These are phyloP conservation scores for Verasper variegatus DNA, from an alignment of 2,113 vertebrate genomes.

Conservation along the genomic window DNA sequence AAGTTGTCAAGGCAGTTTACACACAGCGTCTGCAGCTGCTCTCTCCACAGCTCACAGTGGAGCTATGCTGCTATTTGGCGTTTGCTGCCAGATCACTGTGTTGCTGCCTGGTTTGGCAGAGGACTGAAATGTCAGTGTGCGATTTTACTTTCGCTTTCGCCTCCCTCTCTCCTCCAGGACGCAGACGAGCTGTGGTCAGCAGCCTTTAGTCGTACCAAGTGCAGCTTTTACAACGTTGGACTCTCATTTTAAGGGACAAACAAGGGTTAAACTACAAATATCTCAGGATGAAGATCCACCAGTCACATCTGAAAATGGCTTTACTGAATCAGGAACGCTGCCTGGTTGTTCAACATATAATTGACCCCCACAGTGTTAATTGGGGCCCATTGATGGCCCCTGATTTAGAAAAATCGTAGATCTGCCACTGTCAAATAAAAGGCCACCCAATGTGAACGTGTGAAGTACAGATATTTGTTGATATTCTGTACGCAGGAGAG, in stretches of 20 bases:
- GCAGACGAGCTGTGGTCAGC: not conserved
- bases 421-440: not conserved
- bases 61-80: slow-evolving; percentile 9
- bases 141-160: slow-evolving; percentile 10
- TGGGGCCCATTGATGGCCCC: not conserved
- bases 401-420: no score
- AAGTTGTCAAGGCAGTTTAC: not conserved
- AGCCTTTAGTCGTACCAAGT: not conserved
- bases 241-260: no score
- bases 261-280: no score
- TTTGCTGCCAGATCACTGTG: slow-evolving; percentile 41
- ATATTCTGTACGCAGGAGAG: no score
- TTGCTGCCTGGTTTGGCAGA: slow-evolving; percentile 28
- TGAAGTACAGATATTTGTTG: not conserved
- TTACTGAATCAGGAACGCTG: not conserved
- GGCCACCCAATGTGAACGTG: no score
- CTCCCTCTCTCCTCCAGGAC: not conserved
- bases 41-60: not conserved
- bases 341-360: not conserved
- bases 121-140: slow-evolving; percentile 48
- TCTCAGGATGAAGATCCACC: no score
- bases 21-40: not conserved
- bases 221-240: not conserved
- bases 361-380: not conserved
- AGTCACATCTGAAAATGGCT: no score